Base-by-base conservation (phyloP, 2,797 vertebrate species). In the Emydoidea blandingii region DNA sequence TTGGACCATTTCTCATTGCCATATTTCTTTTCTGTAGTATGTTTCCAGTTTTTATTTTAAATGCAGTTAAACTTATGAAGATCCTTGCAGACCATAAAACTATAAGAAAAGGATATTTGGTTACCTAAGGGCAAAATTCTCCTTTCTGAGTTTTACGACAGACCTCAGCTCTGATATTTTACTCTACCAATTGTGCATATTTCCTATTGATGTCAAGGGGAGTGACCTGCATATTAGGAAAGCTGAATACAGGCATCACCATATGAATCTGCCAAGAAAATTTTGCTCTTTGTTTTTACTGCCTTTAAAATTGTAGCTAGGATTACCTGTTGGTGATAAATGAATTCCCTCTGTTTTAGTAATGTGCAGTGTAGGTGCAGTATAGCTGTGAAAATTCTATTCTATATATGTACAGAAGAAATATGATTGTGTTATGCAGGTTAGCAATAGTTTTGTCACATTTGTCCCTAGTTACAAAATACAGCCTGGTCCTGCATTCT, bases 81-180 rank as follows among this genome's bases (percentile, higher is more conserved):
- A 72, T n/a, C 4, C 6, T 87, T 93, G 3, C 23, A 90, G 72
- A 2, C 25, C 12, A 62, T 53, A 44, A 79, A 92, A 76, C 34
- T 53, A 8, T 10, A 85, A 52, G 34, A 90, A 94, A 83, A 4
- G 4, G 6, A 50, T 89, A 52, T 89, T 79, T 79, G 59, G 85
- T 47, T 11, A 44, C 5, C 49, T 83, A n/a, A 47, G 15, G 34
- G 19, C 6, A 95, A 83, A 89, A 83, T 29, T 59, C 25, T 80
- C 53, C 83, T 53, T 85, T 25, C 3, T 78, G 80, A 72, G 25
- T 92, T 93, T 74, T 49, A 12, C 34, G 74, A 65, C 2, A 49
- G 23, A 84, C 81, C 79, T 80, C 87, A 57, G 16, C n/a, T 87
- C 57, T 47, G 93, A 81, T 57, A 88, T 94, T 84, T 87, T 49